Conservation (phyloP, 2,797 vertebrate species). For the Syndactyla subalaris region DNA sequence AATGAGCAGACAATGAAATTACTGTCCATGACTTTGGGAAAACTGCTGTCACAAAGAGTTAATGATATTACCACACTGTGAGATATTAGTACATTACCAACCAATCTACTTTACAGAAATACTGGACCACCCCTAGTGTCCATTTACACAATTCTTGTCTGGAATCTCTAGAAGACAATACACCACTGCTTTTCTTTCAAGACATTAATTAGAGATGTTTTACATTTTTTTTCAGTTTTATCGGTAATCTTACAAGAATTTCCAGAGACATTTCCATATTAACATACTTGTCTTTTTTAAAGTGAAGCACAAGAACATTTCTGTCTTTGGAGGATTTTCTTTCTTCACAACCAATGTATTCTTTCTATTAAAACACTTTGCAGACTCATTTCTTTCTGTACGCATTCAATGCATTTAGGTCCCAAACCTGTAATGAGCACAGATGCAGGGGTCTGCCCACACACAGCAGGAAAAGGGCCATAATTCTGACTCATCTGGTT, state of each 20-base stretch:
- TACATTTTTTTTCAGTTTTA: background rate
- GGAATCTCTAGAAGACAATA: background rate
- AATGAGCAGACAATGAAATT: slow-evolving; percentile 12
- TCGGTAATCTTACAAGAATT: background rate
- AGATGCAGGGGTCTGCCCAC: slow-evolving; percentile 69
- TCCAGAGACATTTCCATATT: background rate
- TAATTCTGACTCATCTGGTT: slow-evolving; percentile 72
- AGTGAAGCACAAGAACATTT: background rate
- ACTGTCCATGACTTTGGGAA: background rate
- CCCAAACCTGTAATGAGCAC: slow-evolving; percentile 64
- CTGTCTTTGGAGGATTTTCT: background rate
- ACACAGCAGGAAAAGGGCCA: slow-evolving; percentile 66
- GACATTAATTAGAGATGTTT: background rate
- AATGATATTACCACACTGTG: background rate
- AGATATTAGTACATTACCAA: background rate
- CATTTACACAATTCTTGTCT: background rate
- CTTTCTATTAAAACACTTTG: slow-evolving; percentile 1
- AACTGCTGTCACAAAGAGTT: background rate
- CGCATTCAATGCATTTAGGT: slow-evolving; percentile 29
- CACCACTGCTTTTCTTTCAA: background rate
- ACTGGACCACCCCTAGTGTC: background rate
- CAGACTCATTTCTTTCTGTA: slow-evolving; percentile 12
- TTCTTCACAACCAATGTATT: background rate
- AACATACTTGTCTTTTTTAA: background rate
- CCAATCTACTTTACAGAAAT: background rate